Conservation (phyloP, 92 coral and sea anemone species). For the Porites lobata region DNA sequence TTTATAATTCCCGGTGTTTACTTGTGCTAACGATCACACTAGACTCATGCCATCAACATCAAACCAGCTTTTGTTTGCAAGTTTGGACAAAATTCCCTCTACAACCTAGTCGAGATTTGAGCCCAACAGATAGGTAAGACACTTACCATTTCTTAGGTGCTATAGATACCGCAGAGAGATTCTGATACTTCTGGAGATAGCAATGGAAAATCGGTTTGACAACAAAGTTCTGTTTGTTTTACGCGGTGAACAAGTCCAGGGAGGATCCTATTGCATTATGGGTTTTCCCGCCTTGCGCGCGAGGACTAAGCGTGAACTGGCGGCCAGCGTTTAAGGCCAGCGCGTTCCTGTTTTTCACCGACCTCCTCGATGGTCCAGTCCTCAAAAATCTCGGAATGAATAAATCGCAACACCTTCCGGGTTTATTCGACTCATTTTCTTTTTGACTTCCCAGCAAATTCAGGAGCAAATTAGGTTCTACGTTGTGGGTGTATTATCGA, state of each 20-base stretch:
- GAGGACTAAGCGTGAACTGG: too few species aligned
- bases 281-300: constrained; percentile 40
- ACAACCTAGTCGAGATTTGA: neutral
- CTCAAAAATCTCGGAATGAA: too few species aligned
- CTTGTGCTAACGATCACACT: constrained; percentile 26
- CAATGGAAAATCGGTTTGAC: constrained; percentile 23
- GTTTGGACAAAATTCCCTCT: neutral
- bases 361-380: too few species aligned
- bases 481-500: too few species aligned
- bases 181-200: neutral
- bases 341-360: too few species aligned
- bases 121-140: neutral
- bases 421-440: too few species aligned
- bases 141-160: constrained; percentile 43
- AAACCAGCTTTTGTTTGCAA: constrained; percentile 44
- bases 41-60: constrained; percentile 17
- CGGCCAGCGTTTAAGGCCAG: too few species aligned
- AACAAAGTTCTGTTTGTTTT: constrained; percentile 72
- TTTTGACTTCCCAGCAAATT: too few species aligned
- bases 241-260: constrained; percentile 69
- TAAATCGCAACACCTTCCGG: too few species aligned
- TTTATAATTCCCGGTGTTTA: constrained; percentile 65
- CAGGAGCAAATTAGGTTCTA: too few species aligned
- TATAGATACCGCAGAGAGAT: neutral
- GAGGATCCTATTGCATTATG: constrained; percentile 59